These are phyloP conservation scores for Lithophane semibrunnea DNA, from an alignment of 2,888 invertebrate genomes.

Conservation along the genomic window DNA sequence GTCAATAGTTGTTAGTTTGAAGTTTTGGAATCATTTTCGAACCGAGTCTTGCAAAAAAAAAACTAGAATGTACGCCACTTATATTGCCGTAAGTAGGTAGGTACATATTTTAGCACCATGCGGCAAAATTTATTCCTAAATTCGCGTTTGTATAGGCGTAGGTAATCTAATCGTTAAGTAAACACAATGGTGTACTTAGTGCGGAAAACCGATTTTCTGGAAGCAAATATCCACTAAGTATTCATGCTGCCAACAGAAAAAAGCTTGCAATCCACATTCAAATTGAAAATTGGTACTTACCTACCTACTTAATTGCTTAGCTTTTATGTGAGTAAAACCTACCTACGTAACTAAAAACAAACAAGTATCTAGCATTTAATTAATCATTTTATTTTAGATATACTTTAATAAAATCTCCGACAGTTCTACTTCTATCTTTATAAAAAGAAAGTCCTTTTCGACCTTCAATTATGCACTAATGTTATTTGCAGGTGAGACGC, in stretches of 20 bases:
- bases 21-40: too few species aligned
- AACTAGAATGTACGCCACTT: background rate
- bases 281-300: background rate
- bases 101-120: slow-evolving; percentile 18
- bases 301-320: background rate
- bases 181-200: slow-evolving; percentile 7
- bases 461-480: slow-evolving; percentile 56
- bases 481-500: slow-evolving; percentile 45
- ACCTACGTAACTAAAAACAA: background rate
- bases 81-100: background rate
- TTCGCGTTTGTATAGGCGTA: background rate
- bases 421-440: background rate
- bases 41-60: background rate
- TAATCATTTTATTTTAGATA: background rate
- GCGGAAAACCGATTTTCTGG: slow-evolving; percentile 24
- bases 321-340: background rate
- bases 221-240: background rate
- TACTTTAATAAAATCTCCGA: background rate
- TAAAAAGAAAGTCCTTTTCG: slow-evolving; percentile 52
- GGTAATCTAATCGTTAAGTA: slow-evolving; percentile 18
- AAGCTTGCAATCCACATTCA: background rate
- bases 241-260: background rate
- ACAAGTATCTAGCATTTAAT: too few species aligned
- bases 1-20: too few species aligned
- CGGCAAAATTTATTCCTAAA: slow-evolving; percentile 5